A percentile compares a stretch with the other conserved stretches of the same genome.
phyloP scores from a whole-genome alignment of 2,888 invertebrate genomes.

The Sceliomorpha sp. region DNA sequence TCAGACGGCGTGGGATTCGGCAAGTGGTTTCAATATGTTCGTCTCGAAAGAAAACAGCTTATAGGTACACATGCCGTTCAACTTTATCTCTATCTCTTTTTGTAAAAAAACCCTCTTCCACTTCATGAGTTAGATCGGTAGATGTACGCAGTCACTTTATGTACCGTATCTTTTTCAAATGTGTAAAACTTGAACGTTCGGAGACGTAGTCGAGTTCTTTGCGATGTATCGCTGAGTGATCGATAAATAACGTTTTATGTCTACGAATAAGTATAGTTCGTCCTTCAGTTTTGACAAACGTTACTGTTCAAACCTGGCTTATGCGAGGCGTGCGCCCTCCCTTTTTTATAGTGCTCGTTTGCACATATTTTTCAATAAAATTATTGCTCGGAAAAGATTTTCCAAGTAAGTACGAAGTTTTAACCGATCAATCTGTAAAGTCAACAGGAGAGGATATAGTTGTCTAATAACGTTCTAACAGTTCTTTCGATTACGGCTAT shows the following conservation, averaged over 20 bases:
- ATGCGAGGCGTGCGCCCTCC: too few species aligned
- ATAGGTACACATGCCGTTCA: constrained; percentile 38
- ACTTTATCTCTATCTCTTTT: constrained; percentile 49
- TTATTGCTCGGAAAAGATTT: too few species aligned
- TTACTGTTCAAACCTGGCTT: too few species aligned
- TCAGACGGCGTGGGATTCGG: constrained; percentile 49
- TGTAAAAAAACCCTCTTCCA: constrained; percentile 48
- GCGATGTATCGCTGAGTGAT: constrained; percentile 22
- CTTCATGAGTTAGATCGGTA: constrained; percentile 49
- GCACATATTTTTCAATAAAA: too few species aligned
- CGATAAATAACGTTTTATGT: constrained; percentile 35
- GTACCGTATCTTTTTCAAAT: constrained; percentile 21
- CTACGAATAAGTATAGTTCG: too few species aligned
- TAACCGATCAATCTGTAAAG: too few species aligned
- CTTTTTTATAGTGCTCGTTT: too few species aligned
- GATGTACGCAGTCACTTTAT: constrained; percentile 40
- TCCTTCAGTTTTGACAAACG: too few species aligned
- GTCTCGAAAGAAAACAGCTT: constrained; percentile 49
- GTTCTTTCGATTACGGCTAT: too few species aligned
- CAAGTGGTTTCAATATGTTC: constrained; percentile 47
- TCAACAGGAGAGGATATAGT: too few species aligned
- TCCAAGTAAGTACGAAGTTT: too few species aligned
- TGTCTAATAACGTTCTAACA: too few species aligned
- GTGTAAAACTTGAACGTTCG: constrained; percentile 41
- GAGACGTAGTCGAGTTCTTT: constrained; percentile 25